Percentiles rank a stretch among this genome's conserved stretches.
Conservation (phyloP, 2,888 invertebrate genomes). For the Cosmopolites sordidus region DNA sequence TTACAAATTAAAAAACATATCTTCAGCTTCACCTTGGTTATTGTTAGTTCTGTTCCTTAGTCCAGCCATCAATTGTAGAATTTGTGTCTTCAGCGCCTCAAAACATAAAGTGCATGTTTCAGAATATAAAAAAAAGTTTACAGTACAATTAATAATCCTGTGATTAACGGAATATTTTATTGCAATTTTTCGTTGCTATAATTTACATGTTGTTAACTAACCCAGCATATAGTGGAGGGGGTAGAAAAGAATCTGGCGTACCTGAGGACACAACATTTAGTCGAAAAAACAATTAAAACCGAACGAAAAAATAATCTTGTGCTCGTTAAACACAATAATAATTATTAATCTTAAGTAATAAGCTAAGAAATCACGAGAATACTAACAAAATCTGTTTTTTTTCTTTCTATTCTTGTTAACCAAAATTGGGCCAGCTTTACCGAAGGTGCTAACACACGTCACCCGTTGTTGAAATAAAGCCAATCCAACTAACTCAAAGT, state of each 20-base stretch:
- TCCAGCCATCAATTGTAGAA: constrained; percentile 6
- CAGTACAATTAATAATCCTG: no score
- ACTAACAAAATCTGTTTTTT: constrained; percentile 49
- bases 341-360: constrained; percentile 4
- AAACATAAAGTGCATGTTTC: not conserved
- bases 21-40: constrained; percentile 15
- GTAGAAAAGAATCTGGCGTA: not conserved
- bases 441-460: constrained; percentile 57
- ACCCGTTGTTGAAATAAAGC: constrained; percentile 24
- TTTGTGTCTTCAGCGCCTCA: not conserved
- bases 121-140: no score
- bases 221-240: no score
- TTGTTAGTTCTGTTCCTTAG: constrained; percentile 19
- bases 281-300: not conserved
- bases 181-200: no score
- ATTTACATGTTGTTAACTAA: no score
- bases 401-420: constrained; percentile 51
- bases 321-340: constrained; percentile 1
- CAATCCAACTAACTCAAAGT: constrained; percentile 22
- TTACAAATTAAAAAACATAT: not conserved
- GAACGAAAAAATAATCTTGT: not conserved
- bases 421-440: constrained; percentile 47
- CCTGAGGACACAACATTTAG: not conserved
- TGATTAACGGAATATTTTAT: no score
- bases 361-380: constrained; percentile 26